Evolutionary conservation across 2,113 vertebrate species (phyloP), one percentile per base, ranked within the genome.

Genomic region (Petroica traversi): DNA sequence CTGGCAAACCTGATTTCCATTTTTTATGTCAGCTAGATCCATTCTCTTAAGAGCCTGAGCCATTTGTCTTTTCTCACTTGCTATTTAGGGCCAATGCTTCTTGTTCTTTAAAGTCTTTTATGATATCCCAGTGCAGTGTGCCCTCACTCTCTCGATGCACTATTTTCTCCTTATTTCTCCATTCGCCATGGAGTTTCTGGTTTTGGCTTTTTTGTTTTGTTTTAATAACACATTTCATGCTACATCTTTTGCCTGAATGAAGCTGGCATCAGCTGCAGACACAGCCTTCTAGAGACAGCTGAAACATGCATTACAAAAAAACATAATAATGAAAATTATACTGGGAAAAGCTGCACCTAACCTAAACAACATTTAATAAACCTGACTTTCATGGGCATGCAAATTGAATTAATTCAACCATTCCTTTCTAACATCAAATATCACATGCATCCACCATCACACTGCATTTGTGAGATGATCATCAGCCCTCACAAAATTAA

Each of bases 331-430:
- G 58, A 92, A 82, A 93, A 78, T 88, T 81, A 26, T 31, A 93
- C 71, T 73, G 49, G 57, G 75, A 92, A 97, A 59, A 81, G n/a
- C 34, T 96, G 85, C 34, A 40, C 15, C 40, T 95, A 93, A 88
- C 74, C 71, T 84, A 48, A 29, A 38, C 57, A 95, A 82, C 54
- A 63, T 85, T 81, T 92, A 76, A 49, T 93, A 92, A 84, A 73
- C 54, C 74, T 73, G 71, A 73, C 67, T 84, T 73, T 85, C 84
- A 88, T 68, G 52, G 78, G 68, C 74, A 93, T 77, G 55, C 33
- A 69, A 81, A 89, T 63, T 75, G 43, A 89, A 63, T 3, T 0
- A 23, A 40, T 61, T 71, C 49, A 40, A 0, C 43, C 14, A 19
- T 52, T 58, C 26, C 19, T 52, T 61, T 54, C 26, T 19, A 62